Conservation (phyloP, 2,888 invertebrate species). For the Athalia circularis region DNA sequence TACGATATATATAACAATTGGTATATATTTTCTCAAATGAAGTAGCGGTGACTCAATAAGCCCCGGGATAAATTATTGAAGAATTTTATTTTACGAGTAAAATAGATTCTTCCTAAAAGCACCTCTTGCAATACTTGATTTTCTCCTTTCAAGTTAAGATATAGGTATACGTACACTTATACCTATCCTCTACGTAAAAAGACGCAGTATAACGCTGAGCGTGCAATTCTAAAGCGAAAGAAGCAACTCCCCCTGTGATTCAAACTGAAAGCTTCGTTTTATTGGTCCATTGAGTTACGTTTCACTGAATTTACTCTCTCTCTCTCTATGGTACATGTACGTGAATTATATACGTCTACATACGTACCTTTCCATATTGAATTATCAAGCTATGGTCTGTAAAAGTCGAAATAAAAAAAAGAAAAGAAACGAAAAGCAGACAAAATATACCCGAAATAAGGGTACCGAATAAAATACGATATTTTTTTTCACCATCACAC, state of each 20-base stretch:
- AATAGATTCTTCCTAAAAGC: constrained; percentile 45
- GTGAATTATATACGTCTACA: background rate
- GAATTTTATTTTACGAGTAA: constrained; percentile 34
- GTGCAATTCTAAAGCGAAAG: too few relatives aligned
- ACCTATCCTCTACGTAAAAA: too few relatives aligned
- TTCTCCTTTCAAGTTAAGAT: constrained; percentile 14
- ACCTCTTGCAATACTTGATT: constrained; percentile 39
- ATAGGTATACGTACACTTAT: too few relatives aligned
- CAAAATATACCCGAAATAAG: too few relatives aligned
- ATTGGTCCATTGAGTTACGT: constrained; percentile 41
- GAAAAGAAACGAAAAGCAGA: too few relatives aligned
- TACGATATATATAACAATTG: too few relatives aligned
- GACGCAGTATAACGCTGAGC: too few relatives aligned
- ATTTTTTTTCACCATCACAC: too few relatives aligned
- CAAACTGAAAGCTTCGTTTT: constrained; percentile 45
- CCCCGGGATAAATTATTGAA: background rate
- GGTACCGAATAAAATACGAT: too few relatives aligned
- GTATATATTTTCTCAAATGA: background rate
- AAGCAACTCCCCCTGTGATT: constrained; percentile 13
- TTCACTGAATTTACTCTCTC: constrained; percentile 26
- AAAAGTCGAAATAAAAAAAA: too few relatives aligned
- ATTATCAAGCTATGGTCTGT: too few relatives aligned
- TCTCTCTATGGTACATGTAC: background rate
- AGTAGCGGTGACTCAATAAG: background rate
- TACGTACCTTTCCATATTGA: background rate